Evolutionary conservation across 2,113 vertebrate species (phyloP).

Genomic region (Gavialis gangeticus): DNA sequence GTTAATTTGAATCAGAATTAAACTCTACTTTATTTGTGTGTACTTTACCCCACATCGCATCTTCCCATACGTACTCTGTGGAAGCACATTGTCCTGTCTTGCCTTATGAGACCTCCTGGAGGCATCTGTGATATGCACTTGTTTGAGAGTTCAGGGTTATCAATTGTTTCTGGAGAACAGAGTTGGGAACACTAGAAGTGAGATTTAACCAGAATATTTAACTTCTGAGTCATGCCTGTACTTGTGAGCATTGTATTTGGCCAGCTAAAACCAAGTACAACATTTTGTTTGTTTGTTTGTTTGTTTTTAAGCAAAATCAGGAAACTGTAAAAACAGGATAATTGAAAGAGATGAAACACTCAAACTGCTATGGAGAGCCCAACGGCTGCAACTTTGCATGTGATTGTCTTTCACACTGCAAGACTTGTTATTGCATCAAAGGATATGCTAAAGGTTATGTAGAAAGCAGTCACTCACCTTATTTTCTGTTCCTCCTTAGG

Average conservation of each 20-base stretch:
- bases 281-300: conserved; percentile 13
- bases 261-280: background rate
- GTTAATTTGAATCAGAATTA: background rate
- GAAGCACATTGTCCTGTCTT: background rate
- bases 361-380: conserved; percentile 21
- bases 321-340: conserved; percentile 11
- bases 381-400: conserved; percentile 42
- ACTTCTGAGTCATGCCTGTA: background rate
- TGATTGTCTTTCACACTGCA: conserved; percentile 10
- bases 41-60: background rate
- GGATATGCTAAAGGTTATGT: conserved; percentile 1
- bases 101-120: background rate
- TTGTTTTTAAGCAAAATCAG: background rate
- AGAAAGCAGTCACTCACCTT: background rate
- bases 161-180: background rate
- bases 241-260: background rate
- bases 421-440: conserved; percentile 13
- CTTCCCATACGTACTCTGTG: background rate
- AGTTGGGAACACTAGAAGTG: background rate
- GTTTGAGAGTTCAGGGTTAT: background rate
- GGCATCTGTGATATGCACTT: fast-evolving
- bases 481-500: conserved; percentile 67
- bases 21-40: background rate
- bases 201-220: background rate
- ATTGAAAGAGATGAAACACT: conserved; percentile 35